A percentile compares a stretch with the other conserved stretches of the same genome.
phyloP scores from a whole-genome alignment of 2,113 vertebrate genomes.

The Craseonycteris thonglongyai region DNA sequence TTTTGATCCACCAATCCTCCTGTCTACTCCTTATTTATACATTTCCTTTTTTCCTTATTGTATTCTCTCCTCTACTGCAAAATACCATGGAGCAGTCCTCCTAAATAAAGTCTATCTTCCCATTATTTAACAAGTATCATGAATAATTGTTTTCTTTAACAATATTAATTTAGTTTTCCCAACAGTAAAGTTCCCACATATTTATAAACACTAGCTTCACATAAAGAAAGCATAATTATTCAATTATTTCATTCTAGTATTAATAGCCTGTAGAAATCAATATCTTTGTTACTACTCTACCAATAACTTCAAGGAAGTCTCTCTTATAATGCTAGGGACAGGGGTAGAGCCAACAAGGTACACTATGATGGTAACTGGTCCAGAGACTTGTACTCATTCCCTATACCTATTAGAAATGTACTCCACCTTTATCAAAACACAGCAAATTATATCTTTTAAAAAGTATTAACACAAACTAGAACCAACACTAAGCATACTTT shows the following conservation, averaged over 20 bases:
- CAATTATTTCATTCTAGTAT: background rate
- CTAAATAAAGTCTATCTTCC: background rate
- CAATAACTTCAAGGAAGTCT: background rate
- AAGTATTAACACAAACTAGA: background rate
- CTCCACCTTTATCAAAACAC: background rate
- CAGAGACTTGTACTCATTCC: background rate
- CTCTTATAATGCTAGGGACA: background rate
- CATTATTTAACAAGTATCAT: background rate
- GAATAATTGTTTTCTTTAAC: background rate
- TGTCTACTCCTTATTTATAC: background rate
- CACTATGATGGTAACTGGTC: background rate
- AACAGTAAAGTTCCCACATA: background rate
- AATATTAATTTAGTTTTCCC: background rate
- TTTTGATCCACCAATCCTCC: background rate
- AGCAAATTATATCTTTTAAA: background rate
- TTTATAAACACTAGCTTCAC: background rate
- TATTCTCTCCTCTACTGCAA: background rate
- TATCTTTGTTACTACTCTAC: background rate
- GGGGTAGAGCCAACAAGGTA: background rate
- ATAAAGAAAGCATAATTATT: background rate
- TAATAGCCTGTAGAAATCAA: background rate
- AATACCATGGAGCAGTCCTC: background rate
- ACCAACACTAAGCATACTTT: background rate
- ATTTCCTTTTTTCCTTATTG: background rate
- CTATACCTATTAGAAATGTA: background rate